Base-by-base conservation (phyloP, 1,140 invertebrate genomes). In the Polypedilum vanderplanki region DNA sequence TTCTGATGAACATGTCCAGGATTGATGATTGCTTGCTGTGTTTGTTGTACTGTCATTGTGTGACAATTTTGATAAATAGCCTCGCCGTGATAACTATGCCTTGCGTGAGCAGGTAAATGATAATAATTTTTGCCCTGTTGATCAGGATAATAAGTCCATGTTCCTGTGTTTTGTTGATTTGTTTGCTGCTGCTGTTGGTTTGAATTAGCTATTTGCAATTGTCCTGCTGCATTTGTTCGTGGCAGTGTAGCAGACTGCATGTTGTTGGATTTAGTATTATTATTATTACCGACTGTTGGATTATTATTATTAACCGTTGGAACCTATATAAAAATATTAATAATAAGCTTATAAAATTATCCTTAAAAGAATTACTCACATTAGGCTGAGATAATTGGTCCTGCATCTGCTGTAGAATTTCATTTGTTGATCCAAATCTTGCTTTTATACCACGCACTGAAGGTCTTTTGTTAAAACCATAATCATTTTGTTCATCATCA, bases 401-500 rank as follows among this genome's bases (percentile, higher is more conserved):
- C 80, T 91, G 90, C 85, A 91, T 91, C 77, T 93, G 91, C 77
- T 93, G 90, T 0, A 94, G 82, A 10, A 93, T 92, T 78, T 95
- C 92, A 57, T 90, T 90, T 0, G 91, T 93, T 0, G 90, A 89
- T 33, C 91, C 90, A 73, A 92, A 90, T 46, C 90, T 85, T 0
- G 88, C 87, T 77, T 89, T 89, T 46, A 91, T 91, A 0, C 90
- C 90, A 20, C 65, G 65, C 87, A 96, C 93, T 0, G 93, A 93
- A 0, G 94, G 93, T 8, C 94, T 84, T n/a, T 91, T 85, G 78
- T 93, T 91, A 80, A 96, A 95, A 5, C 93, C 94, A 77, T 95
- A 95, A 78, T 95, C 93, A 77, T 95, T 93, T 76, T 93, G 87
- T 79, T 95, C 93, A 75, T 93, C 90, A 75, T 91, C 91, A 40